Evolutionary conservation across 2,113 vertebrate genomes (phyloP).

Genomic region (Equus quagga): DNA sequence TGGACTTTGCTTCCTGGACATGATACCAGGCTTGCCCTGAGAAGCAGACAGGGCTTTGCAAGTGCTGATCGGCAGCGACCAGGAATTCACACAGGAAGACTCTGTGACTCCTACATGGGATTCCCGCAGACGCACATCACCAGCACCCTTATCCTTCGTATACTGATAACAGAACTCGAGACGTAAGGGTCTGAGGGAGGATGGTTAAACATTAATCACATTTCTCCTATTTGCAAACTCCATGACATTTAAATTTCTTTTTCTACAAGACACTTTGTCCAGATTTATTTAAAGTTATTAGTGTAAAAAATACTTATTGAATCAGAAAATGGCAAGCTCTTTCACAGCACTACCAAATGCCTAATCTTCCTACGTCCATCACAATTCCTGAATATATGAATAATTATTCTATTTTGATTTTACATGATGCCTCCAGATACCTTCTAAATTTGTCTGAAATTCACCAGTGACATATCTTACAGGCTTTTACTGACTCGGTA

Average conservation of each 20-base stretch:
- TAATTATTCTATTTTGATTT: not conserved
- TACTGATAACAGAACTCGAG: not conserved
- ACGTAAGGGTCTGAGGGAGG: not conserved
- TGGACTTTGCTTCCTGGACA: not conserved
- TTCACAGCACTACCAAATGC: not conserved
- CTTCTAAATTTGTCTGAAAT: not conserved
- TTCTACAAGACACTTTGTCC: not conserved
- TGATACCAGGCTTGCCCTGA: not conserved
- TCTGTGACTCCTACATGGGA: not conserved
- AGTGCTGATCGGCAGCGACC: not conserved
- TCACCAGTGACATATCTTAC: not conserved
- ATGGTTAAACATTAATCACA: not conserved
- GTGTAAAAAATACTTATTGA: not conserved
- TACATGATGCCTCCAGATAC: not conserved
- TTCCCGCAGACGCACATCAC: not conserved
- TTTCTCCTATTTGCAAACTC: not conserved
- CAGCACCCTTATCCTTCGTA: not conserved
- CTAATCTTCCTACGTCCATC: not conserved
- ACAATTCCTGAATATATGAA: not conserved
- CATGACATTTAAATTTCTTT: not conserved
- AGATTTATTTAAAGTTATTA: not conserved
- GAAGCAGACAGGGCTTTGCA: not conserved
- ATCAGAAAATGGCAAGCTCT: not conserved
- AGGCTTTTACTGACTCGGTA: not conserved
- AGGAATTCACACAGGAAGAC: not conserved